Conservation (phyloP, 2,797 vertebrate genomes). For the Lepus townsendii region DNA sequence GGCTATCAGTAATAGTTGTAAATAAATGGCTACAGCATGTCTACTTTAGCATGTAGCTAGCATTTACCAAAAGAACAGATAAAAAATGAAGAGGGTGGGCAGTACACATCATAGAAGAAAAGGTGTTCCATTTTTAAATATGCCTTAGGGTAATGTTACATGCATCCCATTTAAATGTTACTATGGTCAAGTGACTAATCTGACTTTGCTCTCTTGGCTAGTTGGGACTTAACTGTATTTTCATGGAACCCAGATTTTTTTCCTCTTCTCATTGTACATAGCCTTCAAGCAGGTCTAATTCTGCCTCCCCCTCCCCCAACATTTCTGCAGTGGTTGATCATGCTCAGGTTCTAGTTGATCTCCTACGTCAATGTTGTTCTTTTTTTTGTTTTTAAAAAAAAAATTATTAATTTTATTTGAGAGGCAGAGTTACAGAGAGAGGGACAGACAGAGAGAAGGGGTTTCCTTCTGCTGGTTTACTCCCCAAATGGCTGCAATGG, state of each 20-base stretch:
- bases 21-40: not conserved
- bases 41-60: not conserved
- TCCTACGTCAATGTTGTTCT: not conserved
- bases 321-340: not conserved
- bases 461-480: no score
- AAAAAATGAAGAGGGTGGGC: not conserved
- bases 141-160: not conserved
- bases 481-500: no score
- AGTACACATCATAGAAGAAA: not conserved
- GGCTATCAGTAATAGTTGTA: not conserved
- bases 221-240: not conserved
- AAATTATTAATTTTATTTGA: no score
- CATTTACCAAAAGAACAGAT: not conserved
- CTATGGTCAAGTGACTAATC: not conserved
- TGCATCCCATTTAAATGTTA: not conserved
- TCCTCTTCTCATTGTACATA: not conserved
- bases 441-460: no score
- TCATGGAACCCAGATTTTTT: not conserved
- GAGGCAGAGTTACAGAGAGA: no score
- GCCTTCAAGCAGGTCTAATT: not conserved
- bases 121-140: not conserved
- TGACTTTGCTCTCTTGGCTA: not conserved
- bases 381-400: no score
- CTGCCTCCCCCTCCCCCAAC: not conserved
- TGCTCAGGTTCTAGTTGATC: not conserved